Percentiles rank a stretch among this genome's conserved stretches.
These are phyloP conservation scores for Microcaecilia unicolor DNA, from an alignment of 2,797 vertebrate genomes.

Conservation along the genomic window DNA sequence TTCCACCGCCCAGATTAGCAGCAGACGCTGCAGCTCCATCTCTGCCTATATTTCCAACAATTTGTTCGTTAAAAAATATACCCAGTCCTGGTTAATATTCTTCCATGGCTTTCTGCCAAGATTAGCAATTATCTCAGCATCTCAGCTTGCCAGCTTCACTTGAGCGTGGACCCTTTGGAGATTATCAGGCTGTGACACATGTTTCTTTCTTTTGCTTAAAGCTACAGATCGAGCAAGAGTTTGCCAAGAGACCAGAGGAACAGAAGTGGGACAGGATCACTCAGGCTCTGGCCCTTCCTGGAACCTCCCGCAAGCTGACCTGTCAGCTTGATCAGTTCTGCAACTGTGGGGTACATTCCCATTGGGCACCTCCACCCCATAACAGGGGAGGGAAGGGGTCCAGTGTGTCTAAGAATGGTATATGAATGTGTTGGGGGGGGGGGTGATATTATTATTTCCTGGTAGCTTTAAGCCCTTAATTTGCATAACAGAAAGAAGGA, in stretches of 20 bases:
- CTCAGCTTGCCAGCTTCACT: slow-evolving; percentile 42
- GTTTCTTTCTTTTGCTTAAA: slow-evolving; percentile 33
- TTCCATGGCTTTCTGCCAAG: slow-evolving; percentile 14
- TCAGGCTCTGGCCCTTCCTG: not conserved
- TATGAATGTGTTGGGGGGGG: too few relatives aligned
- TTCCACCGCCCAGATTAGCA: too few relatives aligned
- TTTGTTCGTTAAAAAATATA: slow-evolving; percentile 7
- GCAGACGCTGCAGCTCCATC: too few relatives aligned
- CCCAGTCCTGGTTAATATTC: slow-evolving; percentile 19
- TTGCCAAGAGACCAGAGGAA: slow-evolving; percentile 29
- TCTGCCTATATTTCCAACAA: too few relatives aligned
- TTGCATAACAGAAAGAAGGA: too few relatives aligned
- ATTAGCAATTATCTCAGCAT: slow-evolving; percentile 45
- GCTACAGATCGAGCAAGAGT: slow-evolving; percentile 32
- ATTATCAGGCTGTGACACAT: slow-evolving; percentile 48
- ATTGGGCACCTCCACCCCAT: slow-evolving; percentile 28
- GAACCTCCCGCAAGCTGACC: slow-evolving; percentile 29
- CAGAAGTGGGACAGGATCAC: slow-evolving; percentile 1
- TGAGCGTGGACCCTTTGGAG: slow-evolving; percentile 36
- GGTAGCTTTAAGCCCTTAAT: too few relatives aligned
- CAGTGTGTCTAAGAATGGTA: too few relatives aligned
- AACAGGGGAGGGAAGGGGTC: too few relatives aligned
- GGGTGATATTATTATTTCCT: too few relatives aligned
- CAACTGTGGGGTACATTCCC: slow-evolving; percentile 1
- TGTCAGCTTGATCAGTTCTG: slow-evolving; percentile 36